Base-by-base conservation (phyloP, 64 coral and sea anemone genomes). In the Montipora sp. region DNA sequence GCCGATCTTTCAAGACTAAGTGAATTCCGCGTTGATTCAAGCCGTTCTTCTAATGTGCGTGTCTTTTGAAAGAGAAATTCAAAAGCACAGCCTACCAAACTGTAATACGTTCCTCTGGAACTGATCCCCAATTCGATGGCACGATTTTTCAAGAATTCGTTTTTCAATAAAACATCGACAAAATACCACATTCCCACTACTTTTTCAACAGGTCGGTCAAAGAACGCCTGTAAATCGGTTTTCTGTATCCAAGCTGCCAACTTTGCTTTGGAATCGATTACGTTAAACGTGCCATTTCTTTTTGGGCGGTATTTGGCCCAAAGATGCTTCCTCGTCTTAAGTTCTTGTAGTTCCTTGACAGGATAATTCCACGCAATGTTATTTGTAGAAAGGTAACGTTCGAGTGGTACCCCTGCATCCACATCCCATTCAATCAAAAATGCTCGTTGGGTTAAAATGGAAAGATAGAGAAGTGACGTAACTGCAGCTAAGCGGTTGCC, bases 381-480 rank as follows among this genome's bases (percentile, higher is more conserved):
- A 36, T 77, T 84, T 24, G 90, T 80, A 14, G 49, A 8, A 15
- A 92, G 72, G 71, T 84, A 84, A 61, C 11, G n/a, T 20, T 72
- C 50, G 5, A 84, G 18, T 7, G 80, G 75, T 3, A 84, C 49
- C 3, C 3, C 24, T 0, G 15, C 59, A 15, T n/a, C n/a, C n/a
- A n/a, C n/a, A n/a, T n/a, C n/a, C 90, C 90, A 92, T 50, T 92
- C 69, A 6, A 92, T 92, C 43, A 92, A 75, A 36, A 92, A 75
- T 1, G 80, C 90, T 51, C 90, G 69, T 83, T 92, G 47, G 3
- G 90, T 92, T 22, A 92, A 77, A 19, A 92, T 71, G 75, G 90
- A 68, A 2, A 92, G 78, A 67, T 59, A 84, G 19, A 92, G 51
- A 21, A 92, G 43, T 12, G 90, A 92, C 9, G 80, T 59, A 15